These are phyloP conservation scores for Chouioia cunea DNA, from an alignment of 2,888 invertebrate genomes.

Conservation along the genomic window DNA sequence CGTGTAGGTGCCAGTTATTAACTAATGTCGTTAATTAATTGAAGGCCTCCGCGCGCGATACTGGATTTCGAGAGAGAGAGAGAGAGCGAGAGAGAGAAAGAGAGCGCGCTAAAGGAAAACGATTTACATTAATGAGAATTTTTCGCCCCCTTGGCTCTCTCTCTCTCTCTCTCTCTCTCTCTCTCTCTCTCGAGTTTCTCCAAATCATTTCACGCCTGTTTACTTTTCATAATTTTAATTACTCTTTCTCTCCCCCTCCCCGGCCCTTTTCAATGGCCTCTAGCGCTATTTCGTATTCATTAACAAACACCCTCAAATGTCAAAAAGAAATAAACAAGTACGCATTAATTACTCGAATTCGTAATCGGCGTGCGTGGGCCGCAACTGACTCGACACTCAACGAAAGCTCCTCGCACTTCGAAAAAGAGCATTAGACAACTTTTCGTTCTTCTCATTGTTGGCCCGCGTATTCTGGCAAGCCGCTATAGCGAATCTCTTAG, in stretches of 20 bases:
- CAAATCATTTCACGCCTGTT: slow-evolving; percentile 5
- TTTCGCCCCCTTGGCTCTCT: background rate
- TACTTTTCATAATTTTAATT: no score
- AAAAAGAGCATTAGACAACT: slow-evolving; percentile 44
- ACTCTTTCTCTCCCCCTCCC: no score
- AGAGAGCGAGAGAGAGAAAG: no score
- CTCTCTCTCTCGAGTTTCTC: no score
- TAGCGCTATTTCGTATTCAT: no score
- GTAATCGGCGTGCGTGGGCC: background rate
- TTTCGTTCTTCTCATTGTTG: slow-evolving; percentile 60
- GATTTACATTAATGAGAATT: slow-evolving; percentile 32
- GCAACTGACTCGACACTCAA: background rate
- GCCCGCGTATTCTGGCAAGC: slow-evolving; percentile 57
- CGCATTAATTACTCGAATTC: background rate
- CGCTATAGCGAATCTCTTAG: slow-evolving; percentile 29
- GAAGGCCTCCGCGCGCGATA: slow-evolving; percentile 9
- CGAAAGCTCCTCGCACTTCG: slow-evolving; percentile 3
- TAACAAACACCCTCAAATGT: background rate
- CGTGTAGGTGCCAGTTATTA: slow-evolving; percentile 31
- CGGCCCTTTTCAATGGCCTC: no score
- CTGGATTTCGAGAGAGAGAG: no score
- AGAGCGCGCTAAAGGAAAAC: slow-evolving; percentile 13
- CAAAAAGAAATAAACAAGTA: background rate
- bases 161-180: no score
- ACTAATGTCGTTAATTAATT: slow-evolving; percentile 46